Evolutionary conservation across 1,140 invertebrate genomes (phyloP), one percentile per base, ranked within the genome.

Genomic region (Cylas formicarius): DNA sequence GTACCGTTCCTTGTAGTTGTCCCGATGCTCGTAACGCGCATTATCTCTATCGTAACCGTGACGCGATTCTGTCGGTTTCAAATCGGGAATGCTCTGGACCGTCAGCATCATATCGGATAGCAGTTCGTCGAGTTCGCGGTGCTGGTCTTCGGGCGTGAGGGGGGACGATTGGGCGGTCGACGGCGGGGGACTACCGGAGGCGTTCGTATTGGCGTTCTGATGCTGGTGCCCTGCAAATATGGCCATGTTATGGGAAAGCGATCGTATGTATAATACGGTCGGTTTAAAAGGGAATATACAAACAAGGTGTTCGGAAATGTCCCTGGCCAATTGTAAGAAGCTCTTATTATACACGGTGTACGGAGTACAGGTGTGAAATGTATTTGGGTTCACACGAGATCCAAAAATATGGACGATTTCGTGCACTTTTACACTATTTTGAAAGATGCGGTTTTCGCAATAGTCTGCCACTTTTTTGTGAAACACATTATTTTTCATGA

Each of bases 31-130:
- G 48, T 53, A 66, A 11, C 60, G 55, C n/a, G 63, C 61, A 56
- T 62, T 60, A 31, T 66, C 62, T 22, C 63, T 42, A 23, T 53
- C 49, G 39, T 60, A 52, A 16, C 51, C 61, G 19, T 53, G 13
- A 50, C 52, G 28, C 52, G 52, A 9, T 59, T 45, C 3, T 62
- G 52, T 49, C 41, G 71, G 69, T 52, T 68, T 65, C 21, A 73
- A 48, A 58, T 82, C 79, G 36, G 80, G 80, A 59, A 83, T 78
- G 60, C 78, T 81, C 72, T 86, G 81, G 50, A 87, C 83, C 20
- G 85, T 86, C 38, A 82, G 72, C 69, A 87, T 74, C 83, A 89
- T 86, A 62, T 86, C 84, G 55, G 78, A 77, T 34, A 89, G 74
- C 40, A 88, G 71, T 56, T 80, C 80, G 67, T 84, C 81, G 43